phyloP scores from a whole-genome alignment of 2,888 invertebrate genomes.

The Trissolcus japonicus region DNA sequence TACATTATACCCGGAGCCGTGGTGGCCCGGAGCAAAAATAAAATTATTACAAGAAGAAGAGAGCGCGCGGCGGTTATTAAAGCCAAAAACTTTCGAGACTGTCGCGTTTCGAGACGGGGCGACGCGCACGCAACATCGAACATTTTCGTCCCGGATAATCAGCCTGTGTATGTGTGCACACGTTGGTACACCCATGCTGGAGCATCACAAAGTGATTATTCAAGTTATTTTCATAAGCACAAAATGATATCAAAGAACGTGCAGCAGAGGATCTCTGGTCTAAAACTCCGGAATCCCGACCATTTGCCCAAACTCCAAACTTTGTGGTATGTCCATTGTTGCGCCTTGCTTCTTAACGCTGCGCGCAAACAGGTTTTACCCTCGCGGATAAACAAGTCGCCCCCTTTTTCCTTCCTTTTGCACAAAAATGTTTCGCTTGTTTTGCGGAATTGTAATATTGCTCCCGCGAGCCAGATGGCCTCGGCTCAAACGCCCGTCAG shows the following conservation, averaged over 20 bases:
- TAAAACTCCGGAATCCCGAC: conserved; percentile 27
- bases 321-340: conserved; percentile 54
- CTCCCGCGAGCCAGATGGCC: conserved; percentile 3
- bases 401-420: conserved; percentile 8
- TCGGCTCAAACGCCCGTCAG: not conserved
- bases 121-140: conserved; percentile 44
- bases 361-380: conserved; percentile 47
- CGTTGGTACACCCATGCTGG: conserved; percentile 17
- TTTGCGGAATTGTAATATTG: conserved; percentile 43
- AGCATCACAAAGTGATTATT: conserved; percentile 47
- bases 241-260: conserved; percentile 41
- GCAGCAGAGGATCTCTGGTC: conserved; percentile 10
- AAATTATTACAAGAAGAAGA: conserved; percentile 43
- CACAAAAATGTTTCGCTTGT: conserved; percentile 33
- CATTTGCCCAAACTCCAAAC: conserved; percentile 12
- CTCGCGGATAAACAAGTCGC: conserved; percentile 32
- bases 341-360: conserved; percentile 31
- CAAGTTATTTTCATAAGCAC: conserved; percentile 51
- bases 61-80: conserved; percentile 31
- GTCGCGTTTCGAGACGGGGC: conserved; percentile 49
- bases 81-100: conserved; percentile 34
- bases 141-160: conserved; percentile 21
- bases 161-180: conserved; percentile 30
- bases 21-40: conserved; percentile 38
- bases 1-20: conserved; percentile 22